Base-by-base conservation (phyloP, 2,888 invertebrate species). In the Cheilosia soror region DNA sequence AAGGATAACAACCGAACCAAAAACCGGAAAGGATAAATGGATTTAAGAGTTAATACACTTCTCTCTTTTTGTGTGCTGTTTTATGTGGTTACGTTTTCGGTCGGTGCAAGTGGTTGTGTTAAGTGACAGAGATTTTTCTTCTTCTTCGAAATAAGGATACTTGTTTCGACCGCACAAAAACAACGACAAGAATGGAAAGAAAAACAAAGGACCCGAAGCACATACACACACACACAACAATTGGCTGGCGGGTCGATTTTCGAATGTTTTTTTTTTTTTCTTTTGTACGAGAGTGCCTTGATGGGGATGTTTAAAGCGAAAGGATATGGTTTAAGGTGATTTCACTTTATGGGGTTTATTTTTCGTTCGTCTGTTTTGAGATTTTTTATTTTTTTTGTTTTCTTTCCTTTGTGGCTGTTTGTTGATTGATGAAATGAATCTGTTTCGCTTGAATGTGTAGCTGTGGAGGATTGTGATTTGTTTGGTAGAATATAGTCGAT, bases 61-160 rank as follows among this genome's bases (percentile, higher is more conserved):
- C 25, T 9, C 6, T 51, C 7, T 37, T 20, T n/a, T 2, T 49
- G 20, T 62, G 31, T 44, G 15, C 27, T 57, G 47, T 65, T 37
- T 20, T 51, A 55, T 47, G 47, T 71, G 72, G 60, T 60, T 49
- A 51, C 7, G 27, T 79, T 51, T 72, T 47, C 27, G 60, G 58
- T 29, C 37, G 33, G 68, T 58, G 31, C 49, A 72, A 66, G 81
- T 75, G 75, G 63, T 81, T 58, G 69, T 68, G 63, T 75, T 69
- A 69, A 81, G 75, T 81, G 69, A 40, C 55, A 57, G 75, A 68
- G 75, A 81, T 81, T 81, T 81, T 31, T 81, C 69, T 63, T 75
- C 75, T 69, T 81, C 55, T 62, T 20, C 20, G 20, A 73, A 80
- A 68, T 33, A 69, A 75, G 73, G 58, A 73, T 73, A 62, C 44